These are phyloP conservation scores for Zaprionus vittiger DNA, from an alignment of 1,140 invertebrate genomes.

Conservation along the genomic window DNA sequence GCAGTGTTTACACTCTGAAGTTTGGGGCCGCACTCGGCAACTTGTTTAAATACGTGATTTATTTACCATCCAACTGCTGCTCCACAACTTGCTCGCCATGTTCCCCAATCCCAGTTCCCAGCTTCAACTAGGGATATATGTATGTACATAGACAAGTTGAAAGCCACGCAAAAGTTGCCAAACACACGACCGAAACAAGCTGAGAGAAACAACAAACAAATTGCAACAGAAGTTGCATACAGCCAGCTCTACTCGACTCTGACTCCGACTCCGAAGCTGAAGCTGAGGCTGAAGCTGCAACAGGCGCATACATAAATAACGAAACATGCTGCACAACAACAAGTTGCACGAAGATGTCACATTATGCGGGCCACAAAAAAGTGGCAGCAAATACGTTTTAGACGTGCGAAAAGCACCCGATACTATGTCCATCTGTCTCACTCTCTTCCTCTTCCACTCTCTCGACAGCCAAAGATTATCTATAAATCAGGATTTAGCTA, in stretches of 20 bases:
- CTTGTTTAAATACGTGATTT: slow-evolving; percentile 82
- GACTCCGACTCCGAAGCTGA: slow-evolving; percentile 25
- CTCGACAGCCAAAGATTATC: slow-evolving; percentile 2
- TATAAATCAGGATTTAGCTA: slow-evolving; percentile 8
- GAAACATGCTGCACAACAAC: slow-evolving; percentile 69
- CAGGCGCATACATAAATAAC: slow-evolving; percentile 80
- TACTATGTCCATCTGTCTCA: neutral
- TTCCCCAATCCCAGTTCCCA: neutral
- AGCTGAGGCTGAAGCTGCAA: slow-evolving; percentile 55
- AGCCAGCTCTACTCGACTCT: slow-evolving; percentile 33
- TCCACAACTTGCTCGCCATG: slow-evolving; percentile 28
- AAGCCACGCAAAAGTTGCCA: slow-evolving; percentile 58
- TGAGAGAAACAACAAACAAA: slow-evolving; percentile 53
- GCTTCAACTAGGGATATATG: slow-evolving; percentile 23
- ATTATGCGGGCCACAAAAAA: slow-evolving; percentile 67
- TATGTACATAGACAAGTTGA: slow-evolving; percentile 23
- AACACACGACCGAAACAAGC: slow-evolving; percentile 44
- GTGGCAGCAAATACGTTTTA: slow-evolving; percentile 62
- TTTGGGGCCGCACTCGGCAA: slow-evolving; percentile 60
- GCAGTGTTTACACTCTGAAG: slow-evolving; percentile 72
- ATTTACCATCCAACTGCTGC: slow-evolving; percentile 71
- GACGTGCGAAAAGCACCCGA: slow-evolving; percentile 57
- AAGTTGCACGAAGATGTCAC: slow-evolving; percentile 68
- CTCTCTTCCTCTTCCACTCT: neutral
- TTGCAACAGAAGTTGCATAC: slow-evolving; percentile 68